A percentile compares a stretch with the other conserved stretches of the same genome.
These are phyloP conservation scores for Lithophane leautieri DNA, from an alignment of 2,888 invertebrate genomes.

Conservation along the genomic window DNA sequence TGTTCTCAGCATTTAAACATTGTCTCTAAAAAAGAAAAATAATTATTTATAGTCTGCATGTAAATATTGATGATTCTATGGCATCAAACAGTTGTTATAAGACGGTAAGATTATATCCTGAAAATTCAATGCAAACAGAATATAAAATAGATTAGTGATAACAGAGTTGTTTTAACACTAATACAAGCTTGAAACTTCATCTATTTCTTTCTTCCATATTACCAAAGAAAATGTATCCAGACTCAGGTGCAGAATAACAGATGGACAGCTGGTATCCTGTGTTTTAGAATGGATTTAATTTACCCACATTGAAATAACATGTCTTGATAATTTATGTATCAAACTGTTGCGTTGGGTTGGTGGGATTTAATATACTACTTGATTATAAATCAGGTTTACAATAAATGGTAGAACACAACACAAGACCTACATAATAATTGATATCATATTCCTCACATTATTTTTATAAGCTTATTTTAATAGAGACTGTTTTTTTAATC, in stretches of 20 bases:
- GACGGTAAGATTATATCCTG: background rate
- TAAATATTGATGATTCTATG: background rate
- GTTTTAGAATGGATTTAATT: slow-evolving; percentile 27
- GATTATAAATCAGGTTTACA: background rate
- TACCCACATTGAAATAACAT: slow-evolving; percentile 38
- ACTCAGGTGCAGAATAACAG: slow-evolving; percentile 46
- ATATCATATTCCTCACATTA: no score
- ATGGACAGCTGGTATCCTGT: slow-evolving; percentile 37
- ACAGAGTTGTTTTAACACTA: background rate
- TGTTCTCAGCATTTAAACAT: slow-evolving; percentile 16
- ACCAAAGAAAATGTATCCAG: slow-evolving; percentile 11
- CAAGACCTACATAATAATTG: background rate
- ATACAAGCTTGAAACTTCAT: background rate
- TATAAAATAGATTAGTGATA: background rate
- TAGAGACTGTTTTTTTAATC: background rate
- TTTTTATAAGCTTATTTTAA: no score
- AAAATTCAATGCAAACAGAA: background rate
- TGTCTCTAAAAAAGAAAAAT: slow-evolving; percentile 35
- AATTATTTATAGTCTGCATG: background rate
- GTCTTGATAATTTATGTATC: slow-evolving; percentile 20
- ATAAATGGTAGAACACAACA: background rate
- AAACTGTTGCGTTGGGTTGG: slow-evolving; percentile 36
- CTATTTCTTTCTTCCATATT: background rate
- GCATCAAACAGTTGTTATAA: background rate
- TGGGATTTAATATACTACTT: background rate